phyloP scores from a whole-genome alignment of 2,888 invertebrate genomes.

The Strigamia transsilvanica region DNA sequence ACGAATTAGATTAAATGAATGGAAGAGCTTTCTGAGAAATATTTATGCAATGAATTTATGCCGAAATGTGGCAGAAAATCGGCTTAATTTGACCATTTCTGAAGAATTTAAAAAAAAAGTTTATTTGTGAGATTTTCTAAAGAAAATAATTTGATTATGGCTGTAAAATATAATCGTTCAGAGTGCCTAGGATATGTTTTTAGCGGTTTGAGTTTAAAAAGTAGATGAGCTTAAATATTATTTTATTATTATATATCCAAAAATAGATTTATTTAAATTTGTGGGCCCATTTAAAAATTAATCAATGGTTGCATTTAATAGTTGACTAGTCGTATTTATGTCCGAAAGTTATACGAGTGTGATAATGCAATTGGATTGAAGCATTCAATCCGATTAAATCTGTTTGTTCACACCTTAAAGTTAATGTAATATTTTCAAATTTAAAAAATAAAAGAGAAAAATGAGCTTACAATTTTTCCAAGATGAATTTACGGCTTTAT shows the following conservation, averaged over 20 bases:
- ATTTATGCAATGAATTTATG: neutral
- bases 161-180: no score
- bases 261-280: no score
- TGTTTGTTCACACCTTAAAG: slow-evolving; percentile 25
- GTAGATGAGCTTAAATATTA: no score
- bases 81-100: slow-evolving; percentile 21
- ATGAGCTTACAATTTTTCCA: neutral
- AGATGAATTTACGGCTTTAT: slow-evolving; percentile 16
- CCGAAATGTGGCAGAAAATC: slow-evolving; percentile 6
- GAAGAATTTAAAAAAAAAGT: neutral
- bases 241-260: no score
- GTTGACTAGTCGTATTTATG: neutral
- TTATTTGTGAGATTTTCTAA: neutral
- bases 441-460: neutral
- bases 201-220: no score
- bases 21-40: neutral
- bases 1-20: slow-evolving; percentile 37
- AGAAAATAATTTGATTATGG: no score
- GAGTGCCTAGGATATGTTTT: no score
- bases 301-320: slow-evolving; percentile 1
- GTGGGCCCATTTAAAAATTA: neutral
- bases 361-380: slow-evolving; percentile 23
- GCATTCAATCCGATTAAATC: slow-evolving; percentile 24
- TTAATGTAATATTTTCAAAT: neutral
- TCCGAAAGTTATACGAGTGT: slow-evolving; percentile 11